Evolutionary conservation across 2,113 vertebrate genomes (phyloP).

Genomic region (Cercopithecus mona): DNA sequence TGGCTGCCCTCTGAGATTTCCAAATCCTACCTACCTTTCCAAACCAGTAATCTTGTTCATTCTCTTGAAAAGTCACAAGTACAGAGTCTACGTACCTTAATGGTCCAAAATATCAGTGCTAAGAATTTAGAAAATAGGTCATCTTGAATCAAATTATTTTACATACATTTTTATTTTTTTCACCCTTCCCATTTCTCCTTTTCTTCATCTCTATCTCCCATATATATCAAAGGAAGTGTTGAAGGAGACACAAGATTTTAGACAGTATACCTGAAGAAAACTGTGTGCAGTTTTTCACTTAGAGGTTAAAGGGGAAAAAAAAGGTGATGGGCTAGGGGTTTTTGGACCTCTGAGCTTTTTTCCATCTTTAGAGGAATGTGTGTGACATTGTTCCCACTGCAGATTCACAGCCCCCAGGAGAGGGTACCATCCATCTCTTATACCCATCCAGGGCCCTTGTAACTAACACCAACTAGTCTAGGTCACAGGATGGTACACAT

Average conservation of each 20-base stretch:
- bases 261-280: neutral
- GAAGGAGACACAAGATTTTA: neutral
- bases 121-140: neutral
- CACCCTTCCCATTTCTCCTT: neutral
- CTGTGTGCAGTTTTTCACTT: neutral
- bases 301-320: neutral
- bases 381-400: neutral
- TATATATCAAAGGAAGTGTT: neutral
- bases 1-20: neutral
- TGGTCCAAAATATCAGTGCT: neutral
- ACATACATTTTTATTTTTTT: neutral
- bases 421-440: neutral
- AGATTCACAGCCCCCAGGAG: neutral
- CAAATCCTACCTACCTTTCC: neutral
- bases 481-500: neutral
- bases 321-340: neutral
- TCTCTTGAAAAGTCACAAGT: neutral
- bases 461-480: neutral
- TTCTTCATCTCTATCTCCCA: neutral
- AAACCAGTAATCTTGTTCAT: neutral
- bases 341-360: neutral
- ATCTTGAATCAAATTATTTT: slow-evolving; percentile 6
- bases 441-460: neutral
- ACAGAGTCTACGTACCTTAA: neutral
- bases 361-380: neutral